These are phyloP conservation scores for Cryptocephalus moraei DNA, from an alignment of 2,888 invertebrate genomes.

Conservation along the genomic window DNA sequence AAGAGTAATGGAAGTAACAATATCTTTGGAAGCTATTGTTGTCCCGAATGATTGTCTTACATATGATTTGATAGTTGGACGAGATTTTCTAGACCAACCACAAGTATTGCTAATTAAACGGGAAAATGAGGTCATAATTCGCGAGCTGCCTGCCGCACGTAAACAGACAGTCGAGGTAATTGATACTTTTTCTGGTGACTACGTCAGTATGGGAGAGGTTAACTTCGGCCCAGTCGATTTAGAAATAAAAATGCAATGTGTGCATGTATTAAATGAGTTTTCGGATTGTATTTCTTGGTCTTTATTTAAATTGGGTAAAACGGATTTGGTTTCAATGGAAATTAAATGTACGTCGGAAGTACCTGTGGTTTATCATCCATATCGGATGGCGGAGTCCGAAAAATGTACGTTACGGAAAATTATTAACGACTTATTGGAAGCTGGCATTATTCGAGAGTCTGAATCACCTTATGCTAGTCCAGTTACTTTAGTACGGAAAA, in stretches of 20 bases:
- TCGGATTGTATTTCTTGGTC: conserved; percentile 1
- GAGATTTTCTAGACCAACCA: neutral
- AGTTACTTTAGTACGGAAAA: conserved; percentile 10
- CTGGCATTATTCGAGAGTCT: conserved; percentile 9
- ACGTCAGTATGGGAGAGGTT: neutral
- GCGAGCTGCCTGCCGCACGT: too few species aligned
- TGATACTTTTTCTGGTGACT: too few species aligned
- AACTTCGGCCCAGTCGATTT: neutral
- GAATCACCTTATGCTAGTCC: conserved; percentile 13
- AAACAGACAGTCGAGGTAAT: too few species aligned
- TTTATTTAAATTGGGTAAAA: conserved; percentile 2
- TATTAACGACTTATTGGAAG: conserved; percentile 10
- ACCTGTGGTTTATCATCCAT: conserved; percentile 7
- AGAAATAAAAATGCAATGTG: too few species aligned
- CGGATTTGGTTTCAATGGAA: conserved; percentile 1
- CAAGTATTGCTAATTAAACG: neutral
- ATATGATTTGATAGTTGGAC: neutral
- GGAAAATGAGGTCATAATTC: neutral
- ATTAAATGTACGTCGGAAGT: conserved; percentile 1
- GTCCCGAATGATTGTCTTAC: neutral
- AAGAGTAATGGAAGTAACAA: too few species aligned
- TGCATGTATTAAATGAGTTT: conserved; percentile 2
- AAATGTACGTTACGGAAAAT: conserved; percentile 7
- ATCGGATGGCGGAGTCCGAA: conserved; percentile 8
- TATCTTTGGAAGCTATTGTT: too few species aligned